Conservation (phyloP, 2,113 vertebrate species). For the Eclectus roratus region DNA sequence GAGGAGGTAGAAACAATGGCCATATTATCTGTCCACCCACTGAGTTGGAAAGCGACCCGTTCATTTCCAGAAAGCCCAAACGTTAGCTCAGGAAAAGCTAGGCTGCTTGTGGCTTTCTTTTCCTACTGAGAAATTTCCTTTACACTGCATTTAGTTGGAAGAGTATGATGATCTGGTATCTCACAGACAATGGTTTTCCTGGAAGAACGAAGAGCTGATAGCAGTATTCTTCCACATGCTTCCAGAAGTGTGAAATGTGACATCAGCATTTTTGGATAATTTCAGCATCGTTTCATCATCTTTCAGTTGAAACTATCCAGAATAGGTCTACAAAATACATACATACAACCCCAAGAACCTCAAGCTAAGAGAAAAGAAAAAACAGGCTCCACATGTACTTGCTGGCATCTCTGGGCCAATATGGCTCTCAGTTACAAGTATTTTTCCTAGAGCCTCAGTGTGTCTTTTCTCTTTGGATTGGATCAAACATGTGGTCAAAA, state of each 20-base stretch:
- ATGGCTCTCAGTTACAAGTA: neutral
- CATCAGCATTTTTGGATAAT: neutral
- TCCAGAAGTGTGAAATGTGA: neutral
- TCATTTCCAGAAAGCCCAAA: neutral
- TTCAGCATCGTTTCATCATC: neutral
- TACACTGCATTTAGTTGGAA: neutral
- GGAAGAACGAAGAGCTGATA: neutral
- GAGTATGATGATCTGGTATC: rapidly evolving
- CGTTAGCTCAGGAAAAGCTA: neutral
- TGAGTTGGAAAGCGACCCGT: rapidly evolving
- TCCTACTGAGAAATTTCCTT: neutral
- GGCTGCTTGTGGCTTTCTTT: neutral
- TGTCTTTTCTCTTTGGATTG: neutral
- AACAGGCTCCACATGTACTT: neutral
- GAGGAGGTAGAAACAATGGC: neutral
- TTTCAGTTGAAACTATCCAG: neutral
- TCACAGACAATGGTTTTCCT: neutral
- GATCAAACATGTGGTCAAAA: neutral
- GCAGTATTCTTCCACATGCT: neutral
- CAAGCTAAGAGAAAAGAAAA: neutral
- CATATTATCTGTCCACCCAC: neutral
- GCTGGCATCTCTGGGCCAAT: neutral
- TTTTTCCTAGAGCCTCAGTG: neutral
- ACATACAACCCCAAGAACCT: neutral
- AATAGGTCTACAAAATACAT: neutral